phyloP scores from a whole-genome alignment of 2,113 vertebrate genomes.

The Trochalopteron elliotii region DNA sequence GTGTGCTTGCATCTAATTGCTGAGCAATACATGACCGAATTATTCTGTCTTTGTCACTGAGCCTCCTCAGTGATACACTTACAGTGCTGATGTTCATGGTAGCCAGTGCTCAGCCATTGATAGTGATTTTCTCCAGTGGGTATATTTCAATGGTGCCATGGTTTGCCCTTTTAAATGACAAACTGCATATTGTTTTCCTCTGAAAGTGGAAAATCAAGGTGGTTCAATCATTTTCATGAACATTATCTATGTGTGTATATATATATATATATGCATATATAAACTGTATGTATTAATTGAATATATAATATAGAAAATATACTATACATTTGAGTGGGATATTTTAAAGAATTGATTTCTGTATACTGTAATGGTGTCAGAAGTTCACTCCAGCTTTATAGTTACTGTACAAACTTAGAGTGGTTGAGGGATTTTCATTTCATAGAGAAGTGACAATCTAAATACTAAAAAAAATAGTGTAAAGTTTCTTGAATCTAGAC shows the following conservation, averaged over 20 bases:
- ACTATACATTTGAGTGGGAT: neutral
- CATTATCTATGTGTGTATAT: fast-evolving
- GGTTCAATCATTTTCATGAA: neutral
- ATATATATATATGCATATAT: neutral
- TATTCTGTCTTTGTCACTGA: neutral
- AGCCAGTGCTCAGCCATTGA: neutral
- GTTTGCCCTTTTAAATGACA: neutral
- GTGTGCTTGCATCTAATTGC: neutral
- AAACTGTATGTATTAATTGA: neutral
- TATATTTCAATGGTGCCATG: neutral
- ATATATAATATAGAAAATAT: neutral
- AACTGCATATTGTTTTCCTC: neutral
- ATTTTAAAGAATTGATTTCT: neutral
- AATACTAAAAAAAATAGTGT: neutral
- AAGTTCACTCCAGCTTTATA: neutral
- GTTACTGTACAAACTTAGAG: neutral
- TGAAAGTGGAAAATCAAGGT: neutral
- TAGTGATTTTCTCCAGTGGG: neutral
- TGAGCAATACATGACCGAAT: neutral
- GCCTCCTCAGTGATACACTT: neutral
- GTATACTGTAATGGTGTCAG: neutral
- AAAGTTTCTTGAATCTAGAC: neutral
- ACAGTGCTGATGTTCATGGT: neutral
- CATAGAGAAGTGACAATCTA: neutral
- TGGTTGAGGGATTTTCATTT: neutral